A percentile compares a stretch with the other conserved stretches of the same genome.
phyloP scores from a whole-genome alignment of 2,888 invertebrate genomes.

The Luffia ferchaultella region DNA sequence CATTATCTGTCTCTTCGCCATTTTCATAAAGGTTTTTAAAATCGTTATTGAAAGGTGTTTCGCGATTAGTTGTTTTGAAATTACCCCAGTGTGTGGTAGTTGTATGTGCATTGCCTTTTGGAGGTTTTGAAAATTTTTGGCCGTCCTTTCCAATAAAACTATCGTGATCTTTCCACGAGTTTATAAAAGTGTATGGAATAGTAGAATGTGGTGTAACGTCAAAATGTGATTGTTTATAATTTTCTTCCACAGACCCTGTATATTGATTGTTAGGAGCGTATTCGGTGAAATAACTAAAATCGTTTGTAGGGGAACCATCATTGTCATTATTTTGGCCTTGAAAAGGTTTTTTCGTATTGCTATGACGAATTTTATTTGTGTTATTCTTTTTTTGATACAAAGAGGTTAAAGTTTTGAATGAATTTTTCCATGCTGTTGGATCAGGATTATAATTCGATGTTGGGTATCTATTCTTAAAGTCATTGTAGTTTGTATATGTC shows the following conservation, averaged over 20 bases:
- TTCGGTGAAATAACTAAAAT: conserved; percentile 30
- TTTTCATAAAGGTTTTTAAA: conserved; percentile 23
- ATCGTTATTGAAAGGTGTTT: background rate
- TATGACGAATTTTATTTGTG: conserved; percentile 28
- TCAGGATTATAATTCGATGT: conserved; percentile 25
- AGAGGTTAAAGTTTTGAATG: conserved; percentile 39
- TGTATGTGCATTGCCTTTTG: conserved; percentile 2
- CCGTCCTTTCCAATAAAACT: background rate
- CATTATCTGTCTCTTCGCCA: conserved; percentile 31
- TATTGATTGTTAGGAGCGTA: conserved; percentile 35
- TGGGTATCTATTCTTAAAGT: conserved; percentile 29
- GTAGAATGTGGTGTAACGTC: conserved; percentile 36
- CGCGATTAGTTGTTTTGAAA: background rate
- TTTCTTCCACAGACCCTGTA: conserved; percentile 26
- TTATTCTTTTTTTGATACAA: conserved; percentile 41
- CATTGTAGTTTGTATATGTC: conserved; percentile 20
- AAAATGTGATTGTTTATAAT: conserved; percentile 27
- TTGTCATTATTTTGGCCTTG: conserved; percentile 35
- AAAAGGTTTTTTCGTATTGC: conserved; percentile 30
- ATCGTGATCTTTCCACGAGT: conserved; percentile 20
- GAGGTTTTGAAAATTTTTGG: background rate
- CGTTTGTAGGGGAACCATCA: conserved; percentile 37
- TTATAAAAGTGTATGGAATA: conserved; percentile 33
- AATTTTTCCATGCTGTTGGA: conserved; percentile 32
- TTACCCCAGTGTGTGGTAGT: background rate